Evolutionary conservation across 2,888 invertebrate genomes (phyloP).

Genomic region (Sicus ferrugineus): DNA sequence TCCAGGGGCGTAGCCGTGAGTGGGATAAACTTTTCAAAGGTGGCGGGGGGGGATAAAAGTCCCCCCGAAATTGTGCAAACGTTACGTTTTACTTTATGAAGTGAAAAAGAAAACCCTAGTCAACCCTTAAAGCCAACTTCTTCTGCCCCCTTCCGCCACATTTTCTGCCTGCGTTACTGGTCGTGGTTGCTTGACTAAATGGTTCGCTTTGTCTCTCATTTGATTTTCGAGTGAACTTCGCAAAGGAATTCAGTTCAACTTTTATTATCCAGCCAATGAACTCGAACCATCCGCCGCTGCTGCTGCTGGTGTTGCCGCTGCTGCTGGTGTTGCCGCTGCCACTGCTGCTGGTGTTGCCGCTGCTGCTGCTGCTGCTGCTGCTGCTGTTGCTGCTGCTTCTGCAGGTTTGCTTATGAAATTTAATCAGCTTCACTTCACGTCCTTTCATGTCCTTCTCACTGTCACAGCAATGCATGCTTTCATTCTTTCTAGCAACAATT

Average conservation of each 20-base stretch:
- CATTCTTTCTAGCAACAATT: background rate
- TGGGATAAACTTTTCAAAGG: too few relatives aligned
- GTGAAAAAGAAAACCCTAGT: too few relatives aligned
- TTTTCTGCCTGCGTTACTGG: background rate
- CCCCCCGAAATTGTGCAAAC: too few relatives aligned
- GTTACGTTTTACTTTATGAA: too few relatives aligned
- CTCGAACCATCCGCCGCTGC: background rate
- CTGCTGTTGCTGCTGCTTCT: background rate
- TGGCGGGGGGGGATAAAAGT: too few relatives aligned
- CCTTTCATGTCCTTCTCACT: slow-evolving; percentile 25
- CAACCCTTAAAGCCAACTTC: too few relatives aligned
- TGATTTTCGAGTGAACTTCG: slow-evolving; percentile 24
- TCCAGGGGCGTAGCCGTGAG: too few relatives aligned
- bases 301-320: background rate
- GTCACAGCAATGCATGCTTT: slow-evolving; percentile 16
- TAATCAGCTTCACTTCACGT: slow-evolving; percentile 26
- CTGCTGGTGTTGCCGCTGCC: background rate
- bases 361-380: background rate
- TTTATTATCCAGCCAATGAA: slow-evolving; percentile 26
- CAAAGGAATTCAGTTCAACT: slow-evolving; percentile 19
- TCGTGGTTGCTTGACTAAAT: background rate
- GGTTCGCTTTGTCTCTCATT: background rate
- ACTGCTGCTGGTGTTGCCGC: background rate
- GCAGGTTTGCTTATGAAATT: slow-evolving; percentile 19
- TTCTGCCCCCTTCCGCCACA: background rate